Evolutionary conservation across 2,888 invertebrate species (phyloP).

Genomic region (Imbricaverruca yamaguchii): DNA sequence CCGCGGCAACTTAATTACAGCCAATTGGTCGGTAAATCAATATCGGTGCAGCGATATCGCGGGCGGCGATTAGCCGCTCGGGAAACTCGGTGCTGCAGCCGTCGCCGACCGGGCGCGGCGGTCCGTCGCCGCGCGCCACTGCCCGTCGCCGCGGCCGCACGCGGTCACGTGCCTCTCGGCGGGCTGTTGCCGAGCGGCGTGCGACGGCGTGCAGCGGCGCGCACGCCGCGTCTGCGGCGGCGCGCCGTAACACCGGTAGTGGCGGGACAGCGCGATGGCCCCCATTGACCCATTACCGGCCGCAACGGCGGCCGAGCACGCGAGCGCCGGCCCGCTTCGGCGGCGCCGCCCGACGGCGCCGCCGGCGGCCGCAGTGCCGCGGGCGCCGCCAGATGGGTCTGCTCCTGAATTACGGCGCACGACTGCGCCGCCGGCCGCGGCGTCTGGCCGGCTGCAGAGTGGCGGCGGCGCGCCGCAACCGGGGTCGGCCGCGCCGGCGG

Average conservation of each 20-base stretch:
- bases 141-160: too few relatives aligned
- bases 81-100: not conserved
- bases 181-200: too few relatives aligned
- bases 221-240: not conserved
- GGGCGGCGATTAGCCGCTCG: not conserved
- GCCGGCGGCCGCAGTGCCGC: not conserved
- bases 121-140: not conserved
- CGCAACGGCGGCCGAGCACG: not conserved
- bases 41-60: not conserved
- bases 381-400: conserved; percentile 12
- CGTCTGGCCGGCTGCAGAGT: not conserved
- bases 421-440: not conserved
- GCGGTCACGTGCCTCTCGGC: too few relatives aligned
- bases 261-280: not conserved
- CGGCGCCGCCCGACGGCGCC: not conserved
- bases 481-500: not conserved
- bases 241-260: conserved; percentile 9
- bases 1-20: not conserved
- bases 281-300: not conserved
- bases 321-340: not conserved
- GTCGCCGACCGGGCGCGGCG: not conserved
- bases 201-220: not conserved
- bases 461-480: not conserved
- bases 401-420: not conserved
- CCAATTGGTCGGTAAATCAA: not conserved